A percentile compares a stretch with the other conserved stretches of the same genome.
These are phyloP conservation scores for Apistogramma diplotaenia DNA, from an alignment of 2,113 vertebrate species.

Conservation along the genomic window DNA sequence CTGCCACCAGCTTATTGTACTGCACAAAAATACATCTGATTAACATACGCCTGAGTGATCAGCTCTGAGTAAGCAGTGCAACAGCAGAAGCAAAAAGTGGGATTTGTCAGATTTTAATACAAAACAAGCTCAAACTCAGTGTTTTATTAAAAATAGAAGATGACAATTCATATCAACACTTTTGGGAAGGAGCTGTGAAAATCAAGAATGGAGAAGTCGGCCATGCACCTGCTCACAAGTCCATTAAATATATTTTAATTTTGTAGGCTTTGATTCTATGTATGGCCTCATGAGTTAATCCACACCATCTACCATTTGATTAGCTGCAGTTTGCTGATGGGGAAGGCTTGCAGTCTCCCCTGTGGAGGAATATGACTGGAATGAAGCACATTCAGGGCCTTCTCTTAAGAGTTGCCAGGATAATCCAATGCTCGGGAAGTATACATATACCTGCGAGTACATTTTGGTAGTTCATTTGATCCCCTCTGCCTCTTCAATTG, in stretches of 20 bases:
- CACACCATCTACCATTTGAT: neutral
- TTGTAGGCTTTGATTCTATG: neutral
- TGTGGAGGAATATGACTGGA: neutral
- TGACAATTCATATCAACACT: constrained; percentile 16
- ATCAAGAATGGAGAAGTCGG: neutral
- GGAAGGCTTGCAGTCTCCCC: neutral
- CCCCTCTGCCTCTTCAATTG: neutral
- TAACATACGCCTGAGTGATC: too few relatives aligned
- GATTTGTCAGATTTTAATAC: constrained; percentile 43
- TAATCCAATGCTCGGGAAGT: neutral
- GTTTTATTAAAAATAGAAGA: constrained; percentile 64
- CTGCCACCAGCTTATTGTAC: too few relatives aligned
- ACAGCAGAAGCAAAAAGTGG: neutral
- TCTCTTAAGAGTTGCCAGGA: constrained; percentile 44
- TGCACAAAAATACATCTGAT: too few relatives aligned
- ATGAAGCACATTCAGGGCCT: neutral
- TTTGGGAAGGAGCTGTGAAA: neutral
- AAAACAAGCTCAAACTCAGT: constrained; percentile 51
- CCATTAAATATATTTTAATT: neutral
- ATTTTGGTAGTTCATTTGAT: neutral
- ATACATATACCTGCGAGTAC: neutral
- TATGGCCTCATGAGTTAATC: neutral
- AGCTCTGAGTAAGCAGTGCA: too few relatives aligned
- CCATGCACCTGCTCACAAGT: neutral
- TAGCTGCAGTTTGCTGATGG: neutral